phyloP scores from a whole-genome alignment of 2,113 vertebrate genomes.

The Rhinichthys klamathensis region DNA sequence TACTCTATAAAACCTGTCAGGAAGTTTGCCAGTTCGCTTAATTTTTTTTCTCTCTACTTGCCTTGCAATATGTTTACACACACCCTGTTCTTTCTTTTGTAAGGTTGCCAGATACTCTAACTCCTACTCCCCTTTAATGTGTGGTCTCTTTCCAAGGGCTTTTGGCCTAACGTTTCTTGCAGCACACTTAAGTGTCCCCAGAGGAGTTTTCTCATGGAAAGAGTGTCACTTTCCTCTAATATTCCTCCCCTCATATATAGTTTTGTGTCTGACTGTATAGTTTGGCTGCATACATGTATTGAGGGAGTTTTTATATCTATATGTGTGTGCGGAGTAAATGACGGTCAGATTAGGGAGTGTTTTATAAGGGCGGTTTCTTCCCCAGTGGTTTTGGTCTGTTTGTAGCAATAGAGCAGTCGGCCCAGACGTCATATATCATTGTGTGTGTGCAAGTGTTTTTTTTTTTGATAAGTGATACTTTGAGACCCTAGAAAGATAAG shows the following conservation, averaged over 20 bases:
- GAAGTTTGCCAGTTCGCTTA: slow-evolving; percentile 6
- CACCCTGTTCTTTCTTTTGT: slow-evolving; percentile 17
- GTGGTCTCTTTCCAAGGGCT: slow-evolving; percentile 29
- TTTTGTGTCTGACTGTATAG: slow-evolving; percentile 12
- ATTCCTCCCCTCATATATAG: slow-evolving; percentile 12
- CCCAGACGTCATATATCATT: slow-evolving; percentile 18
- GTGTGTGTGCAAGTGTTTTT: background rate
- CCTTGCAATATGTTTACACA: slow-evolving; percentile 21
- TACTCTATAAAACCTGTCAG: slow-evolving; percentile 4
- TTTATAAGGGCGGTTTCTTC: background rate
- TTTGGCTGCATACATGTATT: slow-evolving; percentile 32
- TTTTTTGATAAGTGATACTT: background rate
- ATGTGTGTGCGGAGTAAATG: slow-evolving; percentile 2
- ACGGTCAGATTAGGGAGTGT: background rate
- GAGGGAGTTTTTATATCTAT: background rate
- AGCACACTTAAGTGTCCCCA: slow-evolving; percentile 29
- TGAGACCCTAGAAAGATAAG: slow-evolving; percentile 18
- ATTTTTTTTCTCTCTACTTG: background rate
- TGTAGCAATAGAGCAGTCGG: background rate
- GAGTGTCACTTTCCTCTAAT: slow-evolving; percentile 43
- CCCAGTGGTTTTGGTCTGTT: slow-evolving; percentile 6
- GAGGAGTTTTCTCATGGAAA: slow-evolving; percentile 38
- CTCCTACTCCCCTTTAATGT: slow-evolving; percentile 3
- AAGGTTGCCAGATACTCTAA: slow-evolving; percentile 30
- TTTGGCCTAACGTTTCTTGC: slow-evolving; percentile 6